Base-by-base conservation (phyloP, 2,888 invertebrate genomes). In the Orchesellides sinensis region DNA sequence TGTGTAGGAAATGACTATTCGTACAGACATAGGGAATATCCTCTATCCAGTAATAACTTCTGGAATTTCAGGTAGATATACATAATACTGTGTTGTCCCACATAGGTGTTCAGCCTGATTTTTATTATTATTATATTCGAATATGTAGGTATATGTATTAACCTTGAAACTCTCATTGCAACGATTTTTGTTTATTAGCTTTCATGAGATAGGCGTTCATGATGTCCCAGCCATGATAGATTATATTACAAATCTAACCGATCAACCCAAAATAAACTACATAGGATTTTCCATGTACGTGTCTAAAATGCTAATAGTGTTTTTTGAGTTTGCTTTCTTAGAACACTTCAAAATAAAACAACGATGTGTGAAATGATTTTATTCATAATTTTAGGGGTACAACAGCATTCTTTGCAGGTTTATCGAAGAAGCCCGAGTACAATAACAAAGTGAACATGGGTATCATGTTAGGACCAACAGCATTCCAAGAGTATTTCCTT, bases 41-140 rank as follows among this genome's bases (percentile, higher is more conserved):
- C 92, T 63, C 90, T 91, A 1, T 86, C 89, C 78, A 91, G 91
- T 25, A 79, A 66, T 21, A 65, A 66, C 12, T 81, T 72, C 45
- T 81, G 81, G 84, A 70, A 81, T 52, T 84, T 77, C 21, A 77
- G 81, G 81, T 81, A 35, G 0, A n/a, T n/a, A n/a, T n/a, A n/a
- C n/a, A n/a, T n/a, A n/a, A n/a, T n/a, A n/a, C n/a, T n/a, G 49
- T 49, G 10, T 49, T 17, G n/a, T n/a, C n/a, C n/a, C n/a, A n/a
- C n/a, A n/a, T n/a, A n/a, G n/a, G n/a, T n/a, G n/a, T n/a, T n/a
- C n/a, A n/a, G n/a, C n/a, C n/a, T n/a, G n/a, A n/a, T n/a, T n/a
- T n/a, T n/a, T n/a, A n/a, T n/a, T n/a, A n/a, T n/a, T 47, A 47
- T 47, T 47, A 3, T 10, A 4, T 17, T 47, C 14, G 47, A 12